These are phyloP conservation scores for Ginglymostoma cirratum DNA, from an alignment of 2,113 vertebrate genomes.

Conservation along the genomic window DNA sequence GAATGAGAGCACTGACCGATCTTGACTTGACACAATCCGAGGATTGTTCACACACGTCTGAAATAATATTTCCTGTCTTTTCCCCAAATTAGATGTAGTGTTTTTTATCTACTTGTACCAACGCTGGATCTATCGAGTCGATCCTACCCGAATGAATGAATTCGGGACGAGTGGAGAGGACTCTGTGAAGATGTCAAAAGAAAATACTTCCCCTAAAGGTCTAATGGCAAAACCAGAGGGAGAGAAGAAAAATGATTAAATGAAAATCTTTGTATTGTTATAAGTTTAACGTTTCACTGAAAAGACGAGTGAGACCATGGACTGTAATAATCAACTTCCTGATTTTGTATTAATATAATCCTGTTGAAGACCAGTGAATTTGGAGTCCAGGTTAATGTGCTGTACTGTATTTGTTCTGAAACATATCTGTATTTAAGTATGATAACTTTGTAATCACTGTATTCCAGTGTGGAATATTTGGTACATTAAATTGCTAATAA, in stretches of 20 bases:
- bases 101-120: constrained; percentile 94
- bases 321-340: constrained; percentile 28
- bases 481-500: constrained; percentile 32
- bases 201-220: constrained; percentile 43
- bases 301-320: background rate
- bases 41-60: background rate
- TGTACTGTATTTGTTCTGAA: constrained; percentile 32
- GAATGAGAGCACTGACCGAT: too few species aligned
- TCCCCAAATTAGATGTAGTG: constrained; percentile 66
- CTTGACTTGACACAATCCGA: background rate
- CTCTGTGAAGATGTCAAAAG: constrained; percentile 43
- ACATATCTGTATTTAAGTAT: constrained; percentile 37
- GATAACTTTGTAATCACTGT: constrained; percentile 31
- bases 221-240: constrained; percentile 69
- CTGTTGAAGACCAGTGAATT: constrained; percentile 23
- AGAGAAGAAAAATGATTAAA: constrained; percentile 87
- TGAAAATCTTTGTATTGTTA: background rate
- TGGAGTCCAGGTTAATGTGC: constrained; percentile 29
- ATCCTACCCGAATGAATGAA: constrained; percentile 79
- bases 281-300: constrained; percentile 10
- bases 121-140: constrained; percentile 88
- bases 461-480: constrained; percentile 34
- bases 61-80: background rate
- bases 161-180: constrained; percentile 78
- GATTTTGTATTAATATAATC: constrained; percentile 37